Conservation (phyloP, 2,888 invertebrate genomes). For the Hyppa rectilinea region DNA sequence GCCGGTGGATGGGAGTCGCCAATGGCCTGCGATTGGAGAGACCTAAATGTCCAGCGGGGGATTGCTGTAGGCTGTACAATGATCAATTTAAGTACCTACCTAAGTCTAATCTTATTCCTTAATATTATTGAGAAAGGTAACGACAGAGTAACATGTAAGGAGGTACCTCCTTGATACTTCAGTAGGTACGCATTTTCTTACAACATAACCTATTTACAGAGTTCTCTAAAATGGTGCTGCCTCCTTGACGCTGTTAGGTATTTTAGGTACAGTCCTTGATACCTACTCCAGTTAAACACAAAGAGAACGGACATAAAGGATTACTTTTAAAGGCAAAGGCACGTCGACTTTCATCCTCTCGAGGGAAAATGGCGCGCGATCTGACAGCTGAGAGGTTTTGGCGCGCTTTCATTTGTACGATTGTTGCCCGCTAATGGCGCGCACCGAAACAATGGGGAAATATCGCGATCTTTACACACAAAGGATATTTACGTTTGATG, state of each 20-base stretch:
- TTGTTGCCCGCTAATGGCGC: conserved; percentile 87
- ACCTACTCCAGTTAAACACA: conserved; percentile 61
- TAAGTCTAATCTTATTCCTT: neutral
- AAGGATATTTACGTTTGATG: conserved; percentile 86
- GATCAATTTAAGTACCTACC: neutral
- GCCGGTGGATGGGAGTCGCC: neutral
- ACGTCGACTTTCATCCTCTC: conserved; percentile 72
- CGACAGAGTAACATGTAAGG: neutral
- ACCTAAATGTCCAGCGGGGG: too few species aligned
- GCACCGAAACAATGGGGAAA: conserved; percentile 85
- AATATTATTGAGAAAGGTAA: neutral
- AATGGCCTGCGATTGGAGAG: too few species aligned
- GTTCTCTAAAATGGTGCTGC: conserved; percentile 29
- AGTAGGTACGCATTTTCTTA: conserved; percentile 9
- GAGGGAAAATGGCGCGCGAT: conserved; percentile 85
- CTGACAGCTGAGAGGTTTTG: conserved; percentile 81
- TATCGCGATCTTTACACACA: conserved; percentile 80
- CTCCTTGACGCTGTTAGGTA: conserved; percentile 41
- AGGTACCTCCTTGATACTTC: neutral
- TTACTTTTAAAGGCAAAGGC: conserved; percentile 72
- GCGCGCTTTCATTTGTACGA: conserved; percentile 80
- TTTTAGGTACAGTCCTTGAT: conserved; percentile 57
- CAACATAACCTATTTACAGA: conserved; percentile 15
- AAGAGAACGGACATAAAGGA: conserved; percentile 68
- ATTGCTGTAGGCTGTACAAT: too few species aligned